phyloP scores from a whole-genome alignment of 2,113 vertebrate species.

The Solea senegalensis region DNA sequence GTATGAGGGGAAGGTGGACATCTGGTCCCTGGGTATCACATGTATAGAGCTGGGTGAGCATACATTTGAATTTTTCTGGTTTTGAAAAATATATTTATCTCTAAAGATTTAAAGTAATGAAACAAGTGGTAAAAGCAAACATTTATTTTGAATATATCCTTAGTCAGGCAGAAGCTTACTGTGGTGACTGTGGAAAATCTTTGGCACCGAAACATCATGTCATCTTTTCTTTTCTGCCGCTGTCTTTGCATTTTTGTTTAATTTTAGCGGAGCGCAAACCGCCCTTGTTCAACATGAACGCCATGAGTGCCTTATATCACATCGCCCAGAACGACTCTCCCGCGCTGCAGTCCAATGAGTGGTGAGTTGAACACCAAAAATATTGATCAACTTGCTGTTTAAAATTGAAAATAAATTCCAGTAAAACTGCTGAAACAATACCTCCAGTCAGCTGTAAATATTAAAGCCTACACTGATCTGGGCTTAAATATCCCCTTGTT shows the following conservation, averaged over 20 bases:
- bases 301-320: slow-evolving; percentile 99
- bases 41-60: slow-evolving; percentile 97
- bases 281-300: slow-evolving; percentile 99
- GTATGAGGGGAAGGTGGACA: slow-evolving; percentile 96
- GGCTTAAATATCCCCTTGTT: slow-evolving; percentile 35
- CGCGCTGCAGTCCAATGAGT: slow-evolving; percentile 93
- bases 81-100: background rate
- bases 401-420: background rate
- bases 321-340: slow-evolving; percentile 99
- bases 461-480: slow-evolving; percentile 5
- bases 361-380: slow-evolving; percentile 83
- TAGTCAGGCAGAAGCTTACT: slow-evolving; percentile 1
- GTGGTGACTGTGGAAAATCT: background rate
- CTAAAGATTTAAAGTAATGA: background rate
- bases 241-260: slow-evolving; percentile 23
- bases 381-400: background rate
- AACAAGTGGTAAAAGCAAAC: background rate
- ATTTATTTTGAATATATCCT: background rate
- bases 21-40: slow-evolving; percentile 98
- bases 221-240: background rate
- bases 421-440: background rate
- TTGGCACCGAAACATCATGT: background rate
- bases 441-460: slow-evolving; percentile 25
- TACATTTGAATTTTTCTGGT: background rate
- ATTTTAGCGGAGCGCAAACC: slow-evolving; percentile 95